These are phyloP conservation scores for Apostichopus californicus DNA, from an alignment of 35 echinoderm and acorn worm genomes.

Conservation along the genomic window DNA sequence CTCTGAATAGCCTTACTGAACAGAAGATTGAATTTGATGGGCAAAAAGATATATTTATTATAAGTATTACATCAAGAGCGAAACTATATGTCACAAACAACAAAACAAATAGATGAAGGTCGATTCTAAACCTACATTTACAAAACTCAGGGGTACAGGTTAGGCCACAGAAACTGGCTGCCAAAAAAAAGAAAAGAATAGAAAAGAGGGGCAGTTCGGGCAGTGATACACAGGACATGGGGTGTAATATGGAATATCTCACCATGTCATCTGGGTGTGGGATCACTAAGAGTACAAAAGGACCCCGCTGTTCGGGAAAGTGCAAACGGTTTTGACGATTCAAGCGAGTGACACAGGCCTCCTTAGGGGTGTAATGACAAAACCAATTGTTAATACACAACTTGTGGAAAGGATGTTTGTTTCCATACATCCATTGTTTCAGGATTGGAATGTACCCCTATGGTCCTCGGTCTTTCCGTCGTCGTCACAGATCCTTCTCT, in stretches of 20 bases:
- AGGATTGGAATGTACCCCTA: constrained; percentile 8
- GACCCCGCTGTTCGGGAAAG: background rate
- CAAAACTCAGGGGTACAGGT: background rate
- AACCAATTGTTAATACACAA: background rate
- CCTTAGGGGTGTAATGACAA: background rate
- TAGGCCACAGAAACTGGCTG: background rate
- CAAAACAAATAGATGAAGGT: background rate
- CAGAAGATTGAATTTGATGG: too few species aligned
- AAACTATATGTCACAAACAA: too few species aligned
- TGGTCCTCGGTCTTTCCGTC: background rate
- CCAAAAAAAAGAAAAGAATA: background rate
- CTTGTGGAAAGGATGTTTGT: background rate
- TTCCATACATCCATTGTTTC: background rate
- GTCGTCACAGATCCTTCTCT: too few species aligned
- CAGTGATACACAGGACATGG: background rate
- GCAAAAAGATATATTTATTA: too few species aligned
- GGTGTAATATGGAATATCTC: background rate
- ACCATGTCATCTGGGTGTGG: background rate
- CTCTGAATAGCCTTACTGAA: too few species aligned
- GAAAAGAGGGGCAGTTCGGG: background rate
- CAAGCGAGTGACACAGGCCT: background rate
- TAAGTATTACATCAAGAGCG: too few species aligned
- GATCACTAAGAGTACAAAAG: background rate
- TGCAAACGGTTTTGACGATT: background rate
- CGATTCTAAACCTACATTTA: background rate